Base-by-base conservation (phyloP, 2,113 vertebrate genomes). In the Podarcis cretensis region DNA sequence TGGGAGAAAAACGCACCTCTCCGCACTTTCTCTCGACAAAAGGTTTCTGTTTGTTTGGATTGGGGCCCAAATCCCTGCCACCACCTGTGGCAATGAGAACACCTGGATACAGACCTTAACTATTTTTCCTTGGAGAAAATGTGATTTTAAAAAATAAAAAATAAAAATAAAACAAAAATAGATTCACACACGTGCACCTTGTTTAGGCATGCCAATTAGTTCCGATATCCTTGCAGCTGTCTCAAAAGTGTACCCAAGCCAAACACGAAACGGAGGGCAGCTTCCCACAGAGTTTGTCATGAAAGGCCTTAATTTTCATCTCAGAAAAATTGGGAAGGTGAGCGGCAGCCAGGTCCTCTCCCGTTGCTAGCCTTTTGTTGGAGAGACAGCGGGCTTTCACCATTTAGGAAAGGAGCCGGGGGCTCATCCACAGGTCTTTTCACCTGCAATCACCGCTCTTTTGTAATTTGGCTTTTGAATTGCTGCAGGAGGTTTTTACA, bases 351-450 rank as follows among this genome's bases (percentile, higher is more conserved):
- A 27, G 54, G 18, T 12, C 77, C 0, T 0, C n/a, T 90, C 63
- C 81, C 87, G 66, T 65, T 86, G 87, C 69, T 88, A 21, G 9
- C 81, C 74, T 73, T 89, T 82, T 35, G 30, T 81, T 30, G n/a
- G 92, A 86, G 84, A 86, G 80, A 71, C 69, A 21, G 4, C 23
- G 89, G 87, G 77, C 90, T 85, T 90, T 92, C 3, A 6, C 82
- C 86, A 89, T 32, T 9, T 0, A 30, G 83, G 54, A 76, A 89
- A n/a, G 84, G 89, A 81, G 89, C 86, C 93, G 59, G n/a, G 54
- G 84, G 63, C 90, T 83, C 30, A 81, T 87, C 92, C 86, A 85
- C 76, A 80, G 43, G 57, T 16, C 6, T 0, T 1, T 79, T 84
- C 91, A 90, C 43, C 73, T 84, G 74, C 35, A 0, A 0, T 85